Evolutionary conservation across 2,888 invertebrate species (phyloP), one percentile per base, ranked within the genome.

Genomic region (Nomada ferruginata): DNA sequence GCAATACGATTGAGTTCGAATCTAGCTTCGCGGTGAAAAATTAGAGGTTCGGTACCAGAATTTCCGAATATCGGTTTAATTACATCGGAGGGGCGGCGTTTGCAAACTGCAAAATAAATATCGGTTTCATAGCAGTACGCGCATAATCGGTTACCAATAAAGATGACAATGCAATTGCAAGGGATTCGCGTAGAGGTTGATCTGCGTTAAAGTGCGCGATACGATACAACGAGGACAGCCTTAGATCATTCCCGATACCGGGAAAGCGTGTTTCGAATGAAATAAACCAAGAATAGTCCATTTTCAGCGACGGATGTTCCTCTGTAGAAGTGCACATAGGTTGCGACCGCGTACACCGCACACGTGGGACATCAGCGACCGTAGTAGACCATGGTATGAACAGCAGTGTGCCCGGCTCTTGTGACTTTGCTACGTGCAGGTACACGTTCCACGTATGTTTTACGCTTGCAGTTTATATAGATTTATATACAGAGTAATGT

Each of bases 211-310:
- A 73, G 47, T 20, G 59, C 68, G 36, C 70, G 66, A 47, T 74
- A 29, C 20, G 52, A 29, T 52, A n/a, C 55, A 10, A 53, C 53
- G n/a, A 13, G 66, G 47, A 26, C 42, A 50, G 20, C 42, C 29
- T 55, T 26, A 13, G 26, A 42, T 44, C 63, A 57, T n/a, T 55
- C 47, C 26, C 23, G 20, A 0, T 29, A 20, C 44, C 20, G 55
- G 60, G 4, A 53, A 63, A 29, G 64, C 70, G 79, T 64, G 64
- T 74, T 85, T 75, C 57, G 66, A 55, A 85, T 83, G 72, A 29
- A 85, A 75, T 85, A 69, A 83, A 81, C 64, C 66, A 74, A 78
- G 44, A 81, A 79, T 65, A 66, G 66, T 68, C 57, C 69, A 70
- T 66, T 79, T 65, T 59, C 52, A 61, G 36, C 61, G 73, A 61